phyloP scores from a whole-genome alignment of 2,888 invertebrate species.

The Philereme vetulata region DNA sequence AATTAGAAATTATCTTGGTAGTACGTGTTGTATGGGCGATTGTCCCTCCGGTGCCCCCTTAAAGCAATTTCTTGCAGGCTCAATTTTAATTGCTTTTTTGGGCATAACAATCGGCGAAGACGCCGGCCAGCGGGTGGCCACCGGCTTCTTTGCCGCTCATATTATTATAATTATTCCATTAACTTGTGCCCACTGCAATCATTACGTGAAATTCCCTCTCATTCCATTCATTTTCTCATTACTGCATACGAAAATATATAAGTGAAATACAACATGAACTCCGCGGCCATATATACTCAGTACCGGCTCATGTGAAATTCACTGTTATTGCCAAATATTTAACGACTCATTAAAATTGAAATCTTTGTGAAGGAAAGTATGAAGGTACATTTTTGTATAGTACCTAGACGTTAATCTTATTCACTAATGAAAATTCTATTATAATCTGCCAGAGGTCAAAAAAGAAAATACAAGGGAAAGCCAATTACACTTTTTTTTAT shows the following conservation, averaged over 20 bases:
- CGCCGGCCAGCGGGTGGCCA: constrained; percentile 75
- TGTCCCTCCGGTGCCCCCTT: too few species aligned
- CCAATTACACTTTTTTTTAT: neutral
- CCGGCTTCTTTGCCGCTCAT: constrained; percentile 71
- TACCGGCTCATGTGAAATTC: neutral
- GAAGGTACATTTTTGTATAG: too few species aligned
- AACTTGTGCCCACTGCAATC: constrained; percentile 75
- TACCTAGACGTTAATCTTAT: too few species aligned
- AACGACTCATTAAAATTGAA: too few species aligned
- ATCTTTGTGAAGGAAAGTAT: too few species aligned
- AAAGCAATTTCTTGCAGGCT: constrained; percentile 68
- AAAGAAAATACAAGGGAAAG: too few species aligned
- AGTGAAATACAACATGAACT: constrained; percentile 16
- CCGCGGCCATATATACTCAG: constrained; percentile 15
- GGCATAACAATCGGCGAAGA: constrained; percentile 74
- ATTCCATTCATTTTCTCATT: constrained; percentile 47
- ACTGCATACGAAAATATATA: constrained; percentile 16
- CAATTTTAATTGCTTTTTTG: constrained; percentile 79
- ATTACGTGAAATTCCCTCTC: constrained; percentile 68
- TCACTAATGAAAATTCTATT: too few species aligned
- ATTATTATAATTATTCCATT: constrained; percentile 83
- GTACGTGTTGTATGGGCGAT: too few species aligned
- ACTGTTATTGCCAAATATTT: too few species aligned
- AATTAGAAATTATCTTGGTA: too few species aligned
- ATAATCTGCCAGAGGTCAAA: too few species aligned